Evolutionary conservation across 1,140 invertebrate genomes (phyloP), one percentile per base, ranked within the genome.

Genomic region (Campoletis sonorensis): DNA sequence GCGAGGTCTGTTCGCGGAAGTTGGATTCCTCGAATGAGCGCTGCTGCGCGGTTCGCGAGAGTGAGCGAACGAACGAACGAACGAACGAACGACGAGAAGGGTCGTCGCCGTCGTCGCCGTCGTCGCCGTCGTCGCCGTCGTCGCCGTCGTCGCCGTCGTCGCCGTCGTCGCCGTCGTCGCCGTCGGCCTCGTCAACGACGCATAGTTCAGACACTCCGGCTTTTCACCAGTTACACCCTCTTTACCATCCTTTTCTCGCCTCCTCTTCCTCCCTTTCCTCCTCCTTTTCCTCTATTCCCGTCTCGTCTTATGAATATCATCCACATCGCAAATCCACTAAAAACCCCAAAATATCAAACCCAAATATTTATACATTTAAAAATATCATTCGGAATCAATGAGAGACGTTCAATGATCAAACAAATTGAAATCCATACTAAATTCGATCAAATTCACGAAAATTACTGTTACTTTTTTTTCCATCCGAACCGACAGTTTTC

Each of bases 1-100:
- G 40, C 40, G 40, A 30, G 23, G 2, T 30, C 58, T 45, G 1
- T 79, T 79, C 54, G 76, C 61, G 76, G 76, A 79, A 79, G 61
- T 79, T 5, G 27, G 13, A 67, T 79, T 79, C 54, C 51, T 79
- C 54, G 76, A 67, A 67, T 67, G 2, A 27, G 23, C 23, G 61
- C 23, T 10, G 40, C 40, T 58, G n/a, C n/a, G n/a, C n/a, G 18
- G 23, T 26, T n/a, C 61, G 61, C 61, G 61, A 27, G 61, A 67
- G 23, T 23, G 61, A 79, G 64, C 23, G 27, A 49, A 30, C 51
- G 1, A 79, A 23, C 33, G 75, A 58, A n/a, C n/a, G 61, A 79
- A 40, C 23, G 27, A 49, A 30, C 51, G 1, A 79, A 23, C 33
- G 75, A 58, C 26, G 54, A 33, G 27, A 67, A 67, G 61, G 61